Conservation (phyloP, 2,888 invertebrate genomes). For the Dichetophora obliterata region DNA sequence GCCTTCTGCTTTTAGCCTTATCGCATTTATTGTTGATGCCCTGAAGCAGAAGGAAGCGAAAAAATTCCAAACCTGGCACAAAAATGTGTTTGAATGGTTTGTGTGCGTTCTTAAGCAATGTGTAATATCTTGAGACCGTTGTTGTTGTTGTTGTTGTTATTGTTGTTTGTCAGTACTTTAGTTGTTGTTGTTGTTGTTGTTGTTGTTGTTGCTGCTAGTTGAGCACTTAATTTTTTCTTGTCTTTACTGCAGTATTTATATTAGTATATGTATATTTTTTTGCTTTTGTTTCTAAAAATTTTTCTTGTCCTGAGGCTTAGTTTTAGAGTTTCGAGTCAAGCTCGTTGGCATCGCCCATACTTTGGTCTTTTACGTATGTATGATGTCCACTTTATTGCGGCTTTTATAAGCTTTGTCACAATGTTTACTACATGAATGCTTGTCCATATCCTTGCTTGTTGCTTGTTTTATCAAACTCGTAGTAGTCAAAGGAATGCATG, state of each 20-base stretch:
- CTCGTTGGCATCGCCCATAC: background rate
- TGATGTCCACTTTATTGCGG: background rate
- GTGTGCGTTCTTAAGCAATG: background rate
- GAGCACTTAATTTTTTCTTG: conserved; percentile 13
- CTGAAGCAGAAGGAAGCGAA: conserved; percentile 20
- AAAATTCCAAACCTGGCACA: background rate
- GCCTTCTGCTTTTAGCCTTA: conserved; percentile 30
- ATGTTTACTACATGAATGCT: background rate
- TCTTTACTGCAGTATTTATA: background rate
- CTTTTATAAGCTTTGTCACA: conserved; percentile 20
- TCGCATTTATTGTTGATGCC: conserved; percentile 32
- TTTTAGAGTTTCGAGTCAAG: background rate
- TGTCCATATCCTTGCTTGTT: background rate
- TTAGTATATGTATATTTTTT: background rate
- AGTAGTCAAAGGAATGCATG: background rate
- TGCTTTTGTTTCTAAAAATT: background rate
- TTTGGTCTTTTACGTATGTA: background rate
- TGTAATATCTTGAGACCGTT: background rate
- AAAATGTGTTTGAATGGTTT: background rate
- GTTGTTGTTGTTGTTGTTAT: conserved; percentile 17
- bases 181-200: background rate
- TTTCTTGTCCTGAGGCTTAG: background rate
- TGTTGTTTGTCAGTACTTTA: too few relatives aligned
- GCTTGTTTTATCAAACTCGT: background rate
- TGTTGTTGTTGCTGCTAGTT: conserved; percentile 30